Evolutionary conservation across 2,113 vertebrate species (phyloP).

Genomic region (Antechinus stuartii): DNA sequence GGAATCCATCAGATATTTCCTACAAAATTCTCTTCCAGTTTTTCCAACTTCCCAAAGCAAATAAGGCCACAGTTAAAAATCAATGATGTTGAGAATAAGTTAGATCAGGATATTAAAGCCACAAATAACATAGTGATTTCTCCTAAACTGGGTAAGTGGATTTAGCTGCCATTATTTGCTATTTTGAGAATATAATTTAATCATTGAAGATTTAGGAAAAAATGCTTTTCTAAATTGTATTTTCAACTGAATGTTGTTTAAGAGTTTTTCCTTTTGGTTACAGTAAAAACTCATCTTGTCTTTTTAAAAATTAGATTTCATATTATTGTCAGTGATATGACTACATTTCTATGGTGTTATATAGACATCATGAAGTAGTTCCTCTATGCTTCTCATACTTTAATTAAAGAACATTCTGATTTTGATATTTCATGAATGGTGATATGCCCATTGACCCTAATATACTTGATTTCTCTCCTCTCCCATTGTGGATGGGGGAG

Average conservation of each 20-base stretch:
- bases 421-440: not conserved
- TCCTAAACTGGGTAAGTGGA: not conserved
- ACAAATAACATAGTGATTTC: not conserved
- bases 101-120: not conserved
- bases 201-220: constrained; percentile 34
- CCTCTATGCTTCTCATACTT: not conserved
- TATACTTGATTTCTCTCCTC: not conserved
- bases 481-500: not conserved
- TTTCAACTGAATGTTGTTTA: not conserved
- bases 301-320: not conserved
- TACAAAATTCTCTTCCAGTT: not conserved
- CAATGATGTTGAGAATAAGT: not conserved
- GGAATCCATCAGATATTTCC: not conserved
- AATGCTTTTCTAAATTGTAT: not conserved
- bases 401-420: not conserved
- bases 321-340: not conserved
- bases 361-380: not conserved
- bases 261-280: not conserved
- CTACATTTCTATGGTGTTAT: not conserved
- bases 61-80: rapidly evolving
- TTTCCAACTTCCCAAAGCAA: rapidly evolving
- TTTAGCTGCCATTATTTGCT: not conserved
- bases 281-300: not conserved
- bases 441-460: not conserved
- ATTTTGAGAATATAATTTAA: constrained; percentile 10